Evolutionary conservation across 2,797 vertebrate species (phyloP), one percentile per base, ranked within the genome.

Genomic region (Neosilurus hyrtlii): DNA sequence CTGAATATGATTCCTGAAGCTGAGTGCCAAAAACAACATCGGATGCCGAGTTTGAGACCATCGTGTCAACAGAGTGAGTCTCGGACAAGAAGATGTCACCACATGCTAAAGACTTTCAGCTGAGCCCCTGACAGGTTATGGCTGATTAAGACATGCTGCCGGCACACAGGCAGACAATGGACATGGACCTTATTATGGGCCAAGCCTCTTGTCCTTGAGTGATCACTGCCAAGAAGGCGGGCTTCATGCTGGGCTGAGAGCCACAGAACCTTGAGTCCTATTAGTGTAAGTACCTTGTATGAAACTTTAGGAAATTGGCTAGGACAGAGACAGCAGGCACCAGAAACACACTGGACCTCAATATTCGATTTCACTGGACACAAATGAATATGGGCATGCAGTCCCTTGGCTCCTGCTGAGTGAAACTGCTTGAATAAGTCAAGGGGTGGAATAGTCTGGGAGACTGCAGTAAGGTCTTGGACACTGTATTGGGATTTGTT

Each of bases 331-430:
- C 35, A 57, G 79, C 59, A 84, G 84, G 76, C 67, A 30, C 72
- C 62, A 71, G 37, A 85, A 68, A 68, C 80, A 65, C 56, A 74
- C 86, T 87, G 89, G 88, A 80, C 87, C 84, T 91, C 89, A 73
- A 92, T 91, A 91, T 84, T 87, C 74, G 87, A 89, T 84, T 90
- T 83, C 83, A 90, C 85, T 54, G 87, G 89, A 90, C 89, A 89
- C 85, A 88, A 88, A 90, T 87, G 82, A 88, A 88, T 89, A 87
- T 87, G 87, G 87, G 92, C 91, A 79, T 43, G 66, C 49, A 57
- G 43, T 85, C 66, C 57, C 22, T 49, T 7, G 30, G 6, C 14
- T 63, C 14, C 61, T 63, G 75, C 61, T 51, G 9, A 20, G 14
- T 77, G 9, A 78, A 63, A 15, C 2, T 49, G 12, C 35, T 15